Evolutionary conservation across 2,797 vertebrate genomes (phyloP).

Genomic region (Nyctalus aviator): DNA sequence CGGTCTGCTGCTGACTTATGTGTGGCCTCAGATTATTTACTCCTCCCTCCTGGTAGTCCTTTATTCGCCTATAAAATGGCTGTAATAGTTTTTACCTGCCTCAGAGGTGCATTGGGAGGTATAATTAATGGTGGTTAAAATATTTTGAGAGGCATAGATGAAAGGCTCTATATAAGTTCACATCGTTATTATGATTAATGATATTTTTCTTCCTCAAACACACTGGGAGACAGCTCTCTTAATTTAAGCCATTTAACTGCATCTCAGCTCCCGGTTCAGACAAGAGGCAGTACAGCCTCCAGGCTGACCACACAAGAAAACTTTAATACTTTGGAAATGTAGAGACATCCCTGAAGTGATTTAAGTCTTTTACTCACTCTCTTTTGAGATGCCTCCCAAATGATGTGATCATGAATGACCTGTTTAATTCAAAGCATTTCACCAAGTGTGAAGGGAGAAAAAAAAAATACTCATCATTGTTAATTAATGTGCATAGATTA

Average conservation of each 20-base stretch:
- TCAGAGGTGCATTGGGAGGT: slow-evolving; percentile 57
- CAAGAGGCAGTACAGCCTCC: neutral
- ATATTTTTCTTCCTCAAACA: slow-evolving; percentile 64
- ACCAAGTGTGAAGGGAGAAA: neutral
- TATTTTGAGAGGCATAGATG: slow-evolving; percentile 69
- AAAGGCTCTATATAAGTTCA: slow-evolving; percentile 41
- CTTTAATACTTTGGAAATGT: slow-evolving; percentile 24
- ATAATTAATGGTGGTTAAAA: slow-evolving; percentile 69
- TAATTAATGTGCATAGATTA: neutral
- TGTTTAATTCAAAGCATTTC: slow-evolving; percentile 4
- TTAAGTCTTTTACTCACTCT: neutral
- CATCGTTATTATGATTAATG: slow-evolving; percentile 50
- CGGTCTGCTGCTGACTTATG: neutral
- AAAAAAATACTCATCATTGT: neutral
- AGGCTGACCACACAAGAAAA: neutral
- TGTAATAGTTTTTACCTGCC: slow-evolving; percentile 64
- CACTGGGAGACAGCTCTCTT: slow-evolving; percentile 55
- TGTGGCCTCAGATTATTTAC: slow-evolving; percentile 55
- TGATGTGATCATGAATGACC: neutral
- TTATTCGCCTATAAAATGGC: slow-evolving; percentile 70
- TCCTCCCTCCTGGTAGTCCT: slow-evolving; percentile 27
- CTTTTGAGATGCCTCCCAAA: neutral
- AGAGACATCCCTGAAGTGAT: neutral
- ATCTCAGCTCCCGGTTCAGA: slow-evolving; percentile 7
- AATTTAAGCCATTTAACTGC: slow-evolving; percentile 38